Percentiles rank a stretch among this genome's conserved stretches.
These are phyloP conservation scores for Tragopan temminckii DNA, from an alignment of 2,797 vertebrate species.

Conservation along the genomic window DNA sequence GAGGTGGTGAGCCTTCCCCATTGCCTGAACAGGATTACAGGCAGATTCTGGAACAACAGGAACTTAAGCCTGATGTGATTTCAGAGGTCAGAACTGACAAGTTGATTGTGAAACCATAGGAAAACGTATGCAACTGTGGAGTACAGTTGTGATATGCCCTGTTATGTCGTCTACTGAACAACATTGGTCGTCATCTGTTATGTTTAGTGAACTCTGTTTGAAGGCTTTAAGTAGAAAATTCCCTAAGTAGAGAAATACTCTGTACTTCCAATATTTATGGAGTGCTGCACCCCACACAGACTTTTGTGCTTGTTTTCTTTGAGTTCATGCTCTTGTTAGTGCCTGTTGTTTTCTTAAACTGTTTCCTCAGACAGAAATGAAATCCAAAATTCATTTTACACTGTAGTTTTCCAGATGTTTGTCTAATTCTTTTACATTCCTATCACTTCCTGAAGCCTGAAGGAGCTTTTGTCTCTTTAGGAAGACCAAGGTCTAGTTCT, in stretches of 20 bases:
- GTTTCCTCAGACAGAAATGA: not conserved
- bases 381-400: not conserved
- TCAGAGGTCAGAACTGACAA: not conserved
- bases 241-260: not conserved
- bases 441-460: not conserved
- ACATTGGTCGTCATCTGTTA: not conserved
- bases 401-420: not conserved
- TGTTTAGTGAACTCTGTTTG: not conserved
- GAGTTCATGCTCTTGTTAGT: not conserved
- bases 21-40: not conserved
- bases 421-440: not conserved
- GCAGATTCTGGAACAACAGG: not conserved
- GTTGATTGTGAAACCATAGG: not conserved
- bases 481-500: not conserved
- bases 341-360: not conserved
- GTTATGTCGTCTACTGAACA: not conserved
- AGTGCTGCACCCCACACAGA: fast-evolving
- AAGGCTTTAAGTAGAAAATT: not conserved
- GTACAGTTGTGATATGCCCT: not conserved
- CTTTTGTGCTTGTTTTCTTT: not conserved
- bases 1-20: not conserved
- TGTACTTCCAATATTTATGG: not conserved
- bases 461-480: not conserved
- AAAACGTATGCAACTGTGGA: not conserved
- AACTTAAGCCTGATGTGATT: not conserved